Evolutionary conservation across 2,113 vertebrate genomes (phyloP).

Genomic region (Carassius auratus): DNA sequence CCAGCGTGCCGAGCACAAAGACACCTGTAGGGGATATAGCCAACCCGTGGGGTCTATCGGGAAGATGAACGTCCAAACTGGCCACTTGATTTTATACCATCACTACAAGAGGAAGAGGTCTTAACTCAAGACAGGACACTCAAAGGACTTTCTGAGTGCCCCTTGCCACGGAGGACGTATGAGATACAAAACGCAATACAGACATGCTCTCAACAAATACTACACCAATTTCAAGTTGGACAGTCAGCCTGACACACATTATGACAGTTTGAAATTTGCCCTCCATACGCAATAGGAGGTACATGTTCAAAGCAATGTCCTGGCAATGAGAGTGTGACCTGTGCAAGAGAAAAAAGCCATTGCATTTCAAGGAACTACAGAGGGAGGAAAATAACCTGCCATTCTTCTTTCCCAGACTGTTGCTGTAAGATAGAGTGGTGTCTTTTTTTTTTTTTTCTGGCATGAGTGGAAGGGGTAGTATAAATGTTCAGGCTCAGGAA

Average conservation of each 20-base stretch:
- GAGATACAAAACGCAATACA: not conserved
- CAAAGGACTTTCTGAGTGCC: slow-evolving; percentile 9
- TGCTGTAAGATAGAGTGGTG: slow-evolving; percentile 4
- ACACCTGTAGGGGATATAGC: slow-evolving; percentile 14
- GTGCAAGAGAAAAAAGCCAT: slow-evolving; percentile 31
- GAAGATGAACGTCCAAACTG: slow-evolving; percentile 24
- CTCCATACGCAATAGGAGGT: slow-evolving; percentile 4
- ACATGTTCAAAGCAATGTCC: slow-evolving; percentile 5
- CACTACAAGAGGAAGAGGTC: not conserved
- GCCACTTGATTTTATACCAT: slow-evolving; percentile 15
- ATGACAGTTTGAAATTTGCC: slow-evolving; percentile 1
- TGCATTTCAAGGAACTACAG: slow-evolving; percentile 12
- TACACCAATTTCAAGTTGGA: not conserved
- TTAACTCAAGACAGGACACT: not conserved
- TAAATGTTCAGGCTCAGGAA: not conserved
- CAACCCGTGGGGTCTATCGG: slow-evolving; percentile 4
- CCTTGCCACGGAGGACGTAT: not conserved
- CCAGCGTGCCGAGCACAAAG: slow-evolving; percentile 26
- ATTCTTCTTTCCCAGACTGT: not conserved
- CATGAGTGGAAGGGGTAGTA: not conserved
- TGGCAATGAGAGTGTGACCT: slow-evolving; percentile 19
- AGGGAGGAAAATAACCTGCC: slow-evolving; percentile 30
- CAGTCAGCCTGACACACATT: not conserved
- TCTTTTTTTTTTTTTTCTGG: no score
- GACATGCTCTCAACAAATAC: not conserved